phyloP scores from a whole-genome alignment of 2,888 invertebrate genomes.

The Dasysyrphus albostriatus region DNA sequence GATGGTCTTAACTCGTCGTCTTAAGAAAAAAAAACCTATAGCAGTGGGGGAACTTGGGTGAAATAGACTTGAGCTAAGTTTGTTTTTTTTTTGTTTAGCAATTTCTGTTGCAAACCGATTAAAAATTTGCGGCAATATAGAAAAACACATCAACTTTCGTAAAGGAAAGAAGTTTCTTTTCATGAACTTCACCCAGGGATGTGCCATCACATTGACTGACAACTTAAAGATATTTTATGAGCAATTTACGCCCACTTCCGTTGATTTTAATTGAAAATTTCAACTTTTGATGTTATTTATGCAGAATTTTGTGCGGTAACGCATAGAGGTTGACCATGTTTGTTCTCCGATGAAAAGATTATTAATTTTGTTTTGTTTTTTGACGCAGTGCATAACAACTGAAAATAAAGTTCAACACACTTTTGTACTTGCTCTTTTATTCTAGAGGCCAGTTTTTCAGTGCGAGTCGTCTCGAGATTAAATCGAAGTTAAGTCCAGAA shows the following conservation, averaged over 20 bases:
- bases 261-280: constrained; percentile 57
- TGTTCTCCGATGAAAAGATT: not conserved
- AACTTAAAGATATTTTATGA: constrained; percentile 41
- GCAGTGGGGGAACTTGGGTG: constrained; percentile 8
- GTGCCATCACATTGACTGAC: constrained; percentile 74
- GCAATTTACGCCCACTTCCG: constrained; percentile 65
- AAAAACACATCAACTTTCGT: constrained; percentile 9
- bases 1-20: constrained; percentile 26
- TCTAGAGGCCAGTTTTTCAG: too few relatives aligned
- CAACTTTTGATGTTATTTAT: constrained; percentile 8
- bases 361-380: not conserved
- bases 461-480: too few relatives aligned
- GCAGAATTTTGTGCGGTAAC: not conserved
- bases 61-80: not conserved
- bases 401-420: too few relatives aligned
- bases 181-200: constrained; percentile 44
- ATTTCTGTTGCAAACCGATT: constrained; percentile 56
- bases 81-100: not conserved
- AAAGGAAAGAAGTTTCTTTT: constrained; percentile 48
- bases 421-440: too few relatives aligned
- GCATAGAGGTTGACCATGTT: constrained; percentile 12
- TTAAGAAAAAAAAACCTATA: constrained; percentile 3
- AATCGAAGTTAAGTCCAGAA: too few relatives aligned
- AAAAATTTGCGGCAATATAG: constrained; percentile 57
- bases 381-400: not conserved